Conservation (phyloP, 2,888 invertebrate species). For the Pyrochroa serraticornis region DNA sequence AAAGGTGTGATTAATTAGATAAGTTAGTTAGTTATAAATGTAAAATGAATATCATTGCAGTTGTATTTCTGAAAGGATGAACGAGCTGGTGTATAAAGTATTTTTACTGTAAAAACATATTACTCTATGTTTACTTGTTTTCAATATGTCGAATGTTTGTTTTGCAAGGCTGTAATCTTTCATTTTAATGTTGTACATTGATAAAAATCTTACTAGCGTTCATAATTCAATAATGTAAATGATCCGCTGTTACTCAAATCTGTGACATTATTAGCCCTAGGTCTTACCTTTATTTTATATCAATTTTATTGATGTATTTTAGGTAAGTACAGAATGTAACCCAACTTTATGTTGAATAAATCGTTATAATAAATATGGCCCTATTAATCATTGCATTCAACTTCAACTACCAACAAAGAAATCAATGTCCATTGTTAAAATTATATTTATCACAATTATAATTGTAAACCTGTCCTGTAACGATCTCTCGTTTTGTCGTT, state of each 20-base stretch:
- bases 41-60: slow-evolving; percentile 52
- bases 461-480: too few species aligned
- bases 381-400: not conserved
- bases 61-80: slow-evolving; percentile 45
- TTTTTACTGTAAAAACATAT: slow-evolving; percentile 48
- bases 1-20: slow-evolving; percentile 53
- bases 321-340: slow-evolving; percentile 49
- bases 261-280: slow-evolving; percentile 45
- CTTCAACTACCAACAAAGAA: too few species aligned
- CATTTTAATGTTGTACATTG: slow-evolving; percentile 31
- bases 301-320: slow-evolving; percentile 48
- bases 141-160: slow-evolving; percentile 27
- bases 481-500: too few species aligned
- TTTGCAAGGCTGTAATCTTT: slow-evolving; percentile 36
- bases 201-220: slow-evolving; percentile 36
- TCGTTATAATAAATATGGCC: slow-evolving; percentile 43
- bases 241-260: slow-evolving; percentile 45
- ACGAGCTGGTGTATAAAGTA: slow-evolving; percentile 50
- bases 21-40: slow-evolving; percentile 53
- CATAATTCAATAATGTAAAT: slow-evolving; percentile 41
- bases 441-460: too few species aligned
- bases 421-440: too few species aligned
- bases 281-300: slow-evolving; percentile 41
- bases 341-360: slow-evolving; percentile 50
- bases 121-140: slow-evolving; percentile 38